Evolutionary conservation across 2,113 vertebrate genomes (phyloP).

Genomic region (Prinia subflava): DNA sequence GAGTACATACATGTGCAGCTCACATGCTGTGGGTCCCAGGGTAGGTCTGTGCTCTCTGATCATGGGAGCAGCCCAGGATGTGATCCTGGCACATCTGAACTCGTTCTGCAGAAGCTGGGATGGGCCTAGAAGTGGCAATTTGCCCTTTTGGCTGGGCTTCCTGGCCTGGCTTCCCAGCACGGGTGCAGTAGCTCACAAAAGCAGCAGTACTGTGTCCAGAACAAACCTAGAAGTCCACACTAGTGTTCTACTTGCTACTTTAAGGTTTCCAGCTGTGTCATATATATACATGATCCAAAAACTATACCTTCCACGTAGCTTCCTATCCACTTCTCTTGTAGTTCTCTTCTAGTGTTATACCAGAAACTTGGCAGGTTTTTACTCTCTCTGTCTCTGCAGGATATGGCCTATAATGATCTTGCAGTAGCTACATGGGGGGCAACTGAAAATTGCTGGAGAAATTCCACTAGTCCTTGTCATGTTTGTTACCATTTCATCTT

Average conservation of each 20-base stretch:
- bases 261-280: background rate
- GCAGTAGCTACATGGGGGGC: background rate
- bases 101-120: background rate
- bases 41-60: background rate
- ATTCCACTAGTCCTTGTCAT: background rate
- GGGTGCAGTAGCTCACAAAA: conserved; percentile 7
- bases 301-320: background rate
- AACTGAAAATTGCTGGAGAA: background rate
- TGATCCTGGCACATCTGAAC: background rate
- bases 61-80: background rate
- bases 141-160: conserved; percentile 10
- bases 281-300: background rate
- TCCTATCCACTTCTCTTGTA: background rate
- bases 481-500: background rate
- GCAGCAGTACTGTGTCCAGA: background rate
- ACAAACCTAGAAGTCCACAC: conserved; percentile 7
- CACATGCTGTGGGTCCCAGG: background rate
- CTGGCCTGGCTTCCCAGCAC: background rate
- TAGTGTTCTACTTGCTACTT: background rate
- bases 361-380: background rate
- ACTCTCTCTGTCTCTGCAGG: background rate
- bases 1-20: rapidly evolving
- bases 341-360: background rate
- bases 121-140: background rate
- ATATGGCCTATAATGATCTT: background rate